A percentile compares a stretch with the other conserved stretches of the same genome.
Evolutionary conservation across 2,113 vertebrate species (phyloP).

Genomic region (Ailuropoda melanoleuca): DNA sequence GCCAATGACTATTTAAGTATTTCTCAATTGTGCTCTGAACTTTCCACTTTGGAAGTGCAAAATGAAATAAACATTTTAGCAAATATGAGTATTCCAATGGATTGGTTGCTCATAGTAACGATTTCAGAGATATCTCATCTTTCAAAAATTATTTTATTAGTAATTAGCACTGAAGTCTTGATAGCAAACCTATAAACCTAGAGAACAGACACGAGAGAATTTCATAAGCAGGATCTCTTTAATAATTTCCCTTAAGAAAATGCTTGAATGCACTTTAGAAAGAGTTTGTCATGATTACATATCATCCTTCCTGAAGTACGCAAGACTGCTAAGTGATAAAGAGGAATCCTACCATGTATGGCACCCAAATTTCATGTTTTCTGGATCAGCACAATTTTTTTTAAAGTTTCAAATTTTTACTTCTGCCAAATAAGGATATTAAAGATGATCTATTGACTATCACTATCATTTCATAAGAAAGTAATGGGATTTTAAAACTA

Average conservation of each 20-base stretch:
- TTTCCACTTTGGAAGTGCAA: constrained; percentile 10
- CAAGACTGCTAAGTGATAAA: background rate
- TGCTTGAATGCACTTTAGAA: constrained; percentile 39
- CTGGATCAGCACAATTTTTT: background rate
- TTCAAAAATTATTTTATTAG: constrained; percentile 30
- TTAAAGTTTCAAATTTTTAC: background rate
- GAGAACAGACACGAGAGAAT: background rate
- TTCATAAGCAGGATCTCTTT: constrained; percentile 36
- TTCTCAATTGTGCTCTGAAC: constrained; percentile 25
- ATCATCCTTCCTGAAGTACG: background rate
- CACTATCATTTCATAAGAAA: constrained; percentile 18
- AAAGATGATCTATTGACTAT: background rate
- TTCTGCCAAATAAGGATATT: background rate
- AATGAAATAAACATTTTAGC: constrained; percentile 35
- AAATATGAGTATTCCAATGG: background rate
- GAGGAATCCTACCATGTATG: background rate
- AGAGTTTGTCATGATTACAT: background rate
- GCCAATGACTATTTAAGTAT: background rate
- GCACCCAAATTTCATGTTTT: background rate
- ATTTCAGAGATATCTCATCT: constrained; percentile 14
- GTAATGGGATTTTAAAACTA: constrained; percentile 6
- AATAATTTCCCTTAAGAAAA: constrained; percentile 58
- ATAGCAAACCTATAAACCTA: constrained; percentile 28
- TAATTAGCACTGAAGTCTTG: background rate
- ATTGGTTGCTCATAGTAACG: background rate